These are phyloP conservation scores for Pardosa pseudoannulata DNA, from an alignment of 2,888 invertebrate species.

Conservation along the genomic window DNA sequence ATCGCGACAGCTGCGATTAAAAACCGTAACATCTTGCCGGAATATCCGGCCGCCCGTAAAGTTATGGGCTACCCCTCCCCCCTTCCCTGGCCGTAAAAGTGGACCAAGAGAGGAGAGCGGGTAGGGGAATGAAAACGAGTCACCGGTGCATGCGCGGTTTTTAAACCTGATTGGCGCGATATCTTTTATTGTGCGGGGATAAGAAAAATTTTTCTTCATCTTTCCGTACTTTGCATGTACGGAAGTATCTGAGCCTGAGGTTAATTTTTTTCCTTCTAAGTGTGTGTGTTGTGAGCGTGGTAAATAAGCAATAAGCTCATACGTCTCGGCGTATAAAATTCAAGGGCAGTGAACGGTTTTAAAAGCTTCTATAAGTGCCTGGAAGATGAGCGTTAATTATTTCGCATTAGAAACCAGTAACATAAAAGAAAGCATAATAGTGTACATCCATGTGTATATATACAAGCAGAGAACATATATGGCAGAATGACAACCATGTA, in stretches of 20 bases:
- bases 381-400: too few species aligned
- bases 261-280: neutral
- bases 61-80: too few species aligned
- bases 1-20: constrained; percentile 56
- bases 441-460: too few species aligned
- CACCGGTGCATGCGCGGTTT: too few species aligned
- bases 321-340: neutral
- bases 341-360: too few species aligned
- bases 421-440: too few species aligned
- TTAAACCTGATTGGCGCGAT: neutral
- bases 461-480: too few species aligned
- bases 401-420: too few species aligned
- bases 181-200: constrained; percentile 3
- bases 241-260: neutral
- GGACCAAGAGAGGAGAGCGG: neutral
- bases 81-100: constrained; percentile 21
- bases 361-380: too few species aligned
- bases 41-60: constrained; percentile 7
- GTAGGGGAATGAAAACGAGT: too few species aligned
- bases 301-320: neutral
- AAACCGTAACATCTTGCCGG: constrained; percentile 58
- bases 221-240: neutral
- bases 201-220: neutral
- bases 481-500: too few species aligned
- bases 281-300: neutral